phyloP scores from a whole-genome alignment of 2,113 vertebrate genomes.

The Mustelus asterias region DNA sequence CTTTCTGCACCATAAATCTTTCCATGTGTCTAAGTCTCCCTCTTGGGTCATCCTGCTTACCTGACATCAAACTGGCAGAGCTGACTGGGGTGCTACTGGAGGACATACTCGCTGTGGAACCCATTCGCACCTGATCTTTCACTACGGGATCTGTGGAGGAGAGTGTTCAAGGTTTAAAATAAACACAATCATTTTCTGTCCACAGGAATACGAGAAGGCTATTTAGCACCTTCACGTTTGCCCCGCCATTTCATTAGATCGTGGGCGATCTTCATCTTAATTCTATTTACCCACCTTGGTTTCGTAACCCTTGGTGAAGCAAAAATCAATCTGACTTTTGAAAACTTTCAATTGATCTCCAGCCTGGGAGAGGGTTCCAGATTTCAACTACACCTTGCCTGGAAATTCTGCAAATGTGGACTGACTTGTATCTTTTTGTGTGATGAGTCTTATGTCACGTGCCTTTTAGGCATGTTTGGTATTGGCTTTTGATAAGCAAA shows the following conservation, averaged over 20 bases:
- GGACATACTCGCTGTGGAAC: constrained; percentile 59
- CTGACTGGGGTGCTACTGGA: constrained; percentile 68
- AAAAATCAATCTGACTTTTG: neutral
- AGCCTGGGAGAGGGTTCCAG: neutral
- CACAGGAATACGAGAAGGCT: neutral
- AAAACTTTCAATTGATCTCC: neutral
- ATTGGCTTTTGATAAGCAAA: neutral
- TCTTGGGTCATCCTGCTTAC: constrained; percentile 43
- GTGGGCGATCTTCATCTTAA: neutral
- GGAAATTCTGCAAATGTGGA: too few relatives aligned
- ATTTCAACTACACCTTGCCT: neutral
- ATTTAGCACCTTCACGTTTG: neutral
- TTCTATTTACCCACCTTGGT: neutral
- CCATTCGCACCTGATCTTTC: constrained; percentile 69
- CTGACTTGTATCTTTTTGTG: too few relatives aligned
- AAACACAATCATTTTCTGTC: neutral
- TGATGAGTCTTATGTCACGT: too few relatives aligned
- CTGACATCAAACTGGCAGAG: constrained; percentile 76
- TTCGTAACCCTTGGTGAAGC: neutral
- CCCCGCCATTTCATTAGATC: neutral
- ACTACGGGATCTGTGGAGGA: constrained; percentile 61
- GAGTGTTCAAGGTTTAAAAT: neutral
- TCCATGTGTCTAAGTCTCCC: neutral
- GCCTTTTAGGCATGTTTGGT: too few relatives aligned
- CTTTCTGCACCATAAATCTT: neutral